A percentile compares a stretch with the other conserved stretches of the same genome.
Conservation (phyloP, 2,888 invertebrate species). For the Lasioglossum morio region DNA sequence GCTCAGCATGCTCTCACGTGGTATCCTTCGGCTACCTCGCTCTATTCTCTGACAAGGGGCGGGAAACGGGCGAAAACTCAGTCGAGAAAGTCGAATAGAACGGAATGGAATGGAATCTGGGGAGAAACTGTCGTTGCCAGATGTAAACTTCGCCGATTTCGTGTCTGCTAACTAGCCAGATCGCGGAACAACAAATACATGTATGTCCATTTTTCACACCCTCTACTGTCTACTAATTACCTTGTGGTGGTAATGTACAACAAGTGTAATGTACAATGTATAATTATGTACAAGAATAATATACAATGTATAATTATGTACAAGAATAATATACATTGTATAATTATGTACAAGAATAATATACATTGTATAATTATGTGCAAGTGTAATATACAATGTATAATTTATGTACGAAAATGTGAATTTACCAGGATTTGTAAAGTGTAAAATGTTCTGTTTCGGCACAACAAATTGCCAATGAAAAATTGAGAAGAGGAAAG, state of each 20-base stretch:
- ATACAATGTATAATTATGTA: no score
- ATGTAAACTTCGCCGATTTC: slow-evolving; percentile 67
- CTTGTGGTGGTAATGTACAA: no score
- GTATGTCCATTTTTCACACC: neutral
- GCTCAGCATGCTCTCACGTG: slow-evolving; percentile 64
- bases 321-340: neutral
- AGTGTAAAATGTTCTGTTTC: neutral
- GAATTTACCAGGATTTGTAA: no score
- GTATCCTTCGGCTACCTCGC: slow-evolving; percentile 55
- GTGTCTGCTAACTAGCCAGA: slow-evolving; percentile 40
- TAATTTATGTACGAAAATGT: neutral
- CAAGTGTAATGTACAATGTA: no score
- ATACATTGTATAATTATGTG: no score
- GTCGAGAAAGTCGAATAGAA: slow-evolving; percentile 48
- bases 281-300: no score
- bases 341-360: no score
- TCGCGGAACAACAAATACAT: neutral
- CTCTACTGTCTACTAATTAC: neutral
- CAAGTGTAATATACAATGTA: neutral
- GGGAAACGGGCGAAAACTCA: slow-evolving; percentile 26
- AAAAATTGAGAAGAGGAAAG: neutral
- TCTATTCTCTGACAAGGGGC: slow-evolving; percentile 24
- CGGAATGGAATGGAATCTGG: slow-evolving; percentile 55
- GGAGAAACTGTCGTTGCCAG: slow-evolving; percentile 56
- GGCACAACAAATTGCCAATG: neutral